phyloP scores from a whole-genome alignment of 2,797 vertebrate genomes.

The Luscinia megarhynchos region DNA sequence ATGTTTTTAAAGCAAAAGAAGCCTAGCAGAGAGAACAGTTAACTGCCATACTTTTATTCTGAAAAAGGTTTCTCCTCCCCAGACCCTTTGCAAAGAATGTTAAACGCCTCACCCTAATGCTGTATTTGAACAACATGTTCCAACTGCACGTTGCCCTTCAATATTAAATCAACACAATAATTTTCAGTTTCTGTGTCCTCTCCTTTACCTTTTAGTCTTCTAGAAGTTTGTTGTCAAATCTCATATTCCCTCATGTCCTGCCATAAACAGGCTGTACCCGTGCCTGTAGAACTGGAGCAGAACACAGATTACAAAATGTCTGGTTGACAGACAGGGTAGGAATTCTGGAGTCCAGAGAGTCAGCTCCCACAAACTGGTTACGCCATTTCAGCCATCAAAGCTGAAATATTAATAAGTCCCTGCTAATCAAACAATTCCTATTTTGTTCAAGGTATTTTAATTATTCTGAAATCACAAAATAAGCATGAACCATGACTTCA shows the following conservation, averaged over 20 bases:
- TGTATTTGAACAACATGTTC: constrained; percentile 14
- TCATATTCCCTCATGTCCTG: neutral
- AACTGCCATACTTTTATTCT: neutral
- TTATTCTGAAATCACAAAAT: neutral
- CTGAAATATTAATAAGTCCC: neutral
- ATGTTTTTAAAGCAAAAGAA: neutral
- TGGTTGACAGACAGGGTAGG: neutral
- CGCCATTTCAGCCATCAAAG: neutral
- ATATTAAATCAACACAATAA: constrained; percentile 14
- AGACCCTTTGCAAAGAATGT: neutral
- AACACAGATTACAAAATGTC: neutral
- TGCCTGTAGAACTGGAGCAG: neutral
- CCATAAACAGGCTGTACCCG: neutral
- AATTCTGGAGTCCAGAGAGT: neutral
- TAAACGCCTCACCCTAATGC: neutral
- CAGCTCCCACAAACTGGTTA: neutral
- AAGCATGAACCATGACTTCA: neutral
- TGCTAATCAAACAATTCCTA: neutral
- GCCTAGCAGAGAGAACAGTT: neutral
- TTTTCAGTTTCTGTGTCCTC: neutral
- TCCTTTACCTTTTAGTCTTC: constrained; percentile 14
- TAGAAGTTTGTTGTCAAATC: constrained; percentile 1
- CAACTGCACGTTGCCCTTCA: neutral
- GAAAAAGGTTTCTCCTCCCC: neutral
- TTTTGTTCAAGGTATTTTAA: neutral